Base-by-base conservation (phyloP, 2,113 vertebrate genomes). In the Puma concolor region DNA sequence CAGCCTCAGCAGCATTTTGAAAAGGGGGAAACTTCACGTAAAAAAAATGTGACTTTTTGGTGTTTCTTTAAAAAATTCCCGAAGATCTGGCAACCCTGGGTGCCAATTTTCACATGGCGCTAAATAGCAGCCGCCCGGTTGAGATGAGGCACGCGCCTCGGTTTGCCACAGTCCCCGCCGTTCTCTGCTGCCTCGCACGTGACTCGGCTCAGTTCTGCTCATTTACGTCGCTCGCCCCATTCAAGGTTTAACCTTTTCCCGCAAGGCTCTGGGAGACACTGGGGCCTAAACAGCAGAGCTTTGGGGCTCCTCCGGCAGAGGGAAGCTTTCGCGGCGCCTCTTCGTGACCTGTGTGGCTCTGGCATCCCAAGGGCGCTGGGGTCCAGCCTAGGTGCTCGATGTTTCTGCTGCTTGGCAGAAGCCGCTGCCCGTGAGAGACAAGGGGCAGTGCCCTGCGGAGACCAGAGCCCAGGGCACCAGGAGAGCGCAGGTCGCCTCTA, bases 1-100 rank as follows among this genome's bases (percentile, higher is more conserved):
- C 76, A 79, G 92, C 91, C 88, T 57, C 88, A 91, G 57, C 10
- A 72, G 97, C 88, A 69, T 94, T 96, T 97, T 95, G 97, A 97
- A 97, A 97, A 85, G 92, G 91, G 82, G 96, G 86, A 96, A 91
- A 82, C 54, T 63, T 96, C 81, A 89, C 57, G 36, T 94, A 92
- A 2, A 94, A 94, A 94, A 94, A 97, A 85, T 88, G 76, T 66
- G 92, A 67, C 93, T 82, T 93, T 81, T 80, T 94, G 94, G 54
- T 41, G 91, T 79, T 97, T 48, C 19, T 96, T 95, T 63, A 13
- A 72, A 92, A 96, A 97, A 66, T 41, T 29, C 16, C 38, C 74
- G 4, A 44, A 66, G 31, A 29, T 29, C 36, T 91, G 80, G 80
- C 87, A 38, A 29, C 12, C 17, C 27, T 0, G 23, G 36, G 15